Base-by-base conservation (phyloP, 1,140 invertebrate genomes). In the Drosophila bocki region DNA sequence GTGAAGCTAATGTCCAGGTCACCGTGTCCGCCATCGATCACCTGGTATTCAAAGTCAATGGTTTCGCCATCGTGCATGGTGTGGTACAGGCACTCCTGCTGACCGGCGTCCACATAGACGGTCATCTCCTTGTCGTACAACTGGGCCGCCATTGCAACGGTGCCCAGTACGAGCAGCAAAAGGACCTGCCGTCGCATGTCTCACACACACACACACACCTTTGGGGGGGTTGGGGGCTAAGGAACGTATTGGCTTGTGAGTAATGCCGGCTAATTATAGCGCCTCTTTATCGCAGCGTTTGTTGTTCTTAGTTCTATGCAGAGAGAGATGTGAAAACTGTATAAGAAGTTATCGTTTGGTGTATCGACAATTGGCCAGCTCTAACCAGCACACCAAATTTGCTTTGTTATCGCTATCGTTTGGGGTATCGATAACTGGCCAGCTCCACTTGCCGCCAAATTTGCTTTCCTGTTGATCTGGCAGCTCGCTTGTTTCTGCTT, bases 1-100 rank as follows among this genome's bases (percentile, higher is more conserved):
- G 94, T 93, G 91, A 97, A 97, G 33, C 95, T 96, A n/a, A 97
- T 95, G 90, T 97, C 96, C 68, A 97, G 91, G 68, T 97, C 96
- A 0, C 96, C 96, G 67, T 96, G 95, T 0, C 95, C 94, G 26
- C 96, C 95, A 91, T 96, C 96, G 82, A 97, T 96, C 1, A 96
- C 96, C 94, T 97, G 96, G 91, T 96, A 97, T 86, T 96, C 96
- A 33, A 97, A 93, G 82, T 97, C 96, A 59, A 96, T 94, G 6
- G 93, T 93, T 91, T 96, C 94, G n/a, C 94, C 94, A 22, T 92
- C 82, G 72, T 94, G 94, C 1, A 95, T 94, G 47, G 88, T 91
- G 77, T 96, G 95, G 90, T 94, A 97, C 79, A 96, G 96, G 82
- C 96, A 97, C 75, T 96, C 95, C 72, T 94, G 94, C 76, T 93